Conservation (phyloP, 2,113 vertebrate genomes). For the Riparia riparia region DNA sequence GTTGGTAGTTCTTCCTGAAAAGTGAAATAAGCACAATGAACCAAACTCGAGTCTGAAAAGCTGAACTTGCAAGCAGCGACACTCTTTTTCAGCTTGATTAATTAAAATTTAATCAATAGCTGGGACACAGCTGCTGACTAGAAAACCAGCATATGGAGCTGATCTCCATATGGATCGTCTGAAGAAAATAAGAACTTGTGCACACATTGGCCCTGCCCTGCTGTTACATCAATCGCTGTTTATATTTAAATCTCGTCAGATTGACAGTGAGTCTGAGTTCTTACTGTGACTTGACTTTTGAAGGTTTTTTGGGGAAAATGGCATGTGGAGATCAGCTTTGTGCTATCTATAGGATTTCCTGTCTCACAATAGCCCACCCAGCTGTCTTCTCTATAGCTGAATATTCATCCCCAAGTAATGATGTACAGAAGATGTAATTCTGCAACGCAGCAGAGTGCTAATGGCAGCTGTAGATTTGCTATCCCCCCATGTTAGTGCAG, state of each 20-base stretch:
- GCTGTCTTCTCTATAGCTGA: constrained; percentile 32
- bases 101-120: constrained; percentile 20
- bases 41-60: neutral
- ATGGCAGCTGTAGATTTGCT: neutral
- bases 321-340: neutral
- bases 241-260: neutral
- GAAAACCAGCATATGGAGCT: constrained; percentile 35
- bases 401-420: neutral
- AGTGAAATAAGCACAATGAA: neutral
- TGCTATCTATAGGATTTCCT: constrained; percentile 57
- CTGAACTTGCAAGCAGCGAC: neutral
- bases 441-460: neutral
- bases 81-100: constrained; percentile 3
- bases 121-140: constrained; percentile 36
- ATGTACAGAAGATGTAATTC: neutral
- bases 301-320: neutral
- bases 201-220: neutral
- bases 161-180: neutral
- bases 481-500: accelerated
- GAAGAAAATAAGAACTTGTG: neutral
- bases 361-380: constrained; percentile 31
- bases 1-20: neutral
- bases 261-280: constrained; percentile 1
- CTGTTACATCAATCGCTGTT: neutral
- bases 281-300: neutral